Percentiles rank a stretch among this genome's conserved stretches.
Evolutionary conservation across 1,140 invertebrate species (phyloP).

Genomic region (Mercenaria mercenaria): DNA sequence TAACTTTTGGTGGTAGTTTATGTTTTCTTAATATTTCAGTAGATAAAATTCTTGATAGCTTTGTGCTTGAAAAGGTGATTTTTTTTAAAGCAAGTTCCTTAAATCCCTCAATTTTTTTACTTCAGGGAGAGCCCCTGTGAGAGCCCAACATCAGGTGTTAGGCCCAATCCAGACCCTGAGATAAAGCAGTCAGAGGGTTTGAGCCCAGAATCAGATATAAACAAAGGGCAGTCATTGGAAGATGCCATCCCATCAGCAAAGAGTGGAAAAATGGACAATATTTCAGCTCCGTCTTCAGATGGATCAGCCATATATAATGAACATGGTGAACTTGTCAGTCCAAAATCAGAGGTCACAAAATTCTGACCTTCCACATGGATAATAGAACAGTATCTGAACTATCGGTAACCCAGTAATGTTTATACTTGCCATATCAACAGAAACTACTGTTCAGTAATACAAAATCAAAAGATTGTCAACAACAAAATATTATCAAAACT

Average conservation of each 20-base stretch:
- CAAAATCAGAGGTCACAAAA: neutral
- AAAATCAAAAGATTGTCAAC: too few species aligned
- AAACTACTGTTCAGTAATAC: too few species aligned
- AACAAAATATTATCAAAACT: too few species aligned
- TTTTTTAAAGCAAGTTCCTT: too few species aligned
- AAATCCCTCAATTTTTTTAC: neutral
- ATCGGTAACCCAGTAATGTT: too few species aligned
- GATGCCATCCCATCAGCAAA: neutral
- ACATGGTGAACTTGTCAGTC: neutral
- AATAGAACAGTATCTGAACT: too few species aligned
- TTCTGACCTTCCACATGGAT: neutral
- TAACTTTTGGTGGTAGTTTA: neutral
- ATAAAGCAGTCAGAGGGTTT: neutral
- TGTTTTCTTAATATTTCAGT: neutral
- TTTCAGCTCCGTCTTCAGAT: neutral
- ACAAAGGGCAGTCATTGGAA: neutral
- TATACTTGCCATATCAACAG: too few species aligned
- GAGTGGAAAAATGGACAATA: neutral
- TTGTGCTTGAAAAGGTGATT: too few species aligned
- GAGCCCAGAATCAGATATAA: neutral
- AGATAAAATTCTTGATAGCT: too few species aligned
- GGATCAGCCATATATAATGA: neutral
- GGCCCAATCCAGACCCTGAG: neutral
- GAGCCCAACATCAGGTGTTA: conserved; percentile 21
- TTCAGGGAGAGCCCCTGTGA: conserved; percentile 29